phyloP scores from a whole-genome alignment of 2,797 vertebrate species.

The Dicrostonyx torquatus region DNA sequence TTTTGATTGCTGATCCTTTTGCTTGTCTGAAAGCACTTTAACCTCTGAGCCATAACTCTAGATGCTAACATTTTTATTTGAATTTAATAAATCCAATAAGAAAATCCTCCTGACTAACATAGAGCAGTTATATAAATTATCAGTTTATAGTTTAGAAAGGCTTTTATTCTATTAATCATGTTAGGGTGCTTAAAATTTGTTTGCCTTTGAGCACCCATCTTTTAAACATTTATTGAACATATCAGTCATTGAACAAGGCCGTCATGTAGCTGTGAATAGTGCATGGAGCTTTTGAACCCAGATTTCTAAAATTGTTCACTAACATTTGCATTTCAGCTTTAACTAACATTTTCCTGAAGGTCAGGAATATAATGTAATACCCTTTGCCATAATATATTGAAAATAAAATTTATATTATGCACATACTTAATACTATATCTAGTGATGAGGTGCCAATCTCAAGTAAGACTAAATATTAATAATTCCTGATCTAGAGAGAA shows the following conservation, averaged over 20 bases:
- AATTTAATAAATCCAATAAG: background rate
- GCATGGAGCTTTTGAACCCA: background rate
- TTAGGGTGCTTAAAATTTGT: background rate
- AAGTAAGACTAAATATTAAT: constrained; percentile 71
- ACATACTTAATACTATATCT: constrained; percentile 31
- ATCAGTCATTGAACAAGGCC: background rate
- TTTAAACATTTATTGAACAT: background rate
- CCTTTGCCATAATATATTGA: background rate
- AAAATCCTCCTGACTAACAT: background rate
- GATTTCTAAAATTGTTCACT: background rate
- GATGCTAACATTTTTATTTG: background rate
- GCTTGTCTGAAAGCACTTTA: background rate
- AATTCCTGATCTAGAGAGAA: constrained; percentile 69
- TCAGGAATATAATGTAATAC: background rate
- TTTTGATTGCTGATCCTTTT: background rate
- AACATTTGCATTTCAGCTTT: constrained; percentile 8
- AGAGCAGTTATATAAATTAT: constrained; percentile 1
- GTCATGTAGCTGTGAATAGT: background rate
- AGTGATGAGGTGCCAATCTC: constrained; percentile 48
- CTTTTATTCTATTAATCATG: background rate
- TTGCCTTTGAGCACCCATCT: background rate
- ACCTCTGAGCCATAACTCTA: background rate
- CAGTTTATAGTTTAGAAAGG: background rate
- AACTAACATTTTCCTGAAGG: constrained; percentile 36
- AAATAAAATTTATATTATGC: constrained; percentile 37